A percentile compares a stretch with the other conserved stretches of the same genome.
Evolutionary conservation across 2,113 vertebrate genomes (phyloP).

Genomic region (Aspidoscelis tigris): DNA sequence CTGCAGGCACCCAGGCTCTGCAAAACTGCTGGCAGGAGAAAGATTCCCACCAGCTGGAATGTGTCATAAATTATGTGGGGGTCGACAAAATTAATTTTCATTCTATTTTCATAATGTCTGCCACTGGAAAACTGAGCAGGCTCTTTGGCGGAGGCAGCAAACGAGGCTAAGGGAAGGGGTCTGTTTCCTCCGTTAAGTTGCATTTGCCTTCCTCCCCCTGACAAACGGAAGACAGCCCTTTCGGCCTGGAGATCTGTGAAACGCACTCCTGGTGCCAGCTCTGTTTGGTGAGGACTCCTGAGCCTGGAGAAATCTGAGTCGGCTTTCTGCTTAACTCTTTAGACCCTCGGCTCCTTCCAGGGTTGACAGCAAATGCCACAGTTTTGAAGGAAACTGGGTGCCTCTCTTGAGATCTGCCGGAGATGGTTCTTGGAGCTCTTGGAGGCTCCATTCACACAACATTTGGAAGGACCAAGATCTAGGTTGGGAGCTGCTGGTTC

Average conservation of each 20-base stretch:
- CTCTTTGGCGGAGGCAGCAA: not conserved
- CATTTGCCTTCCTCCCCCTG: conserved; percentile 60
- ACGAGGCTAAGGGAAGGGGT: conserved; percentile 52
- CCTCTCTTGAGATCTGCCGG: not conserved
- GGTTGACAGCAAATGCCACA: not conserved
- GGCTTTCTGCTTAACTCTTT: conserved; percentile 63
- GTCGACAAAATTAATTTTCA: conserved; percentile 42
- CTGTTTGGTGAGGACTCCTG: conserved; percentile 61
- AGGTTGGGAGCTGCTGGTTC: too few species aligned
- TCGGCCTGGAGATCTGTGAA: conserved; percentile 68
- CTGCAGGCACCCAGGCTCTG: not conserved
- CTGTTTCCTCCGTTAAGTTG: conserved; percentile 73
- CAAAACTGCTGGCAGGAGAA: not conserved
- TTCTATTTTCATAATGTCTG: conserved; percentile 58
- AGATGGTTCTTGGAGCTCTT: not conserved
- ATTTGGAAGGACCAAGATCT: too few species aligned
- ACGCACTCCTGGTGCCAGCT: conserved; percentile 69
- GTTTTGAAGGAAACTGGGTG: not conserved
- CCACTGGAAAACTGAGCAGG: conserved; percentile 4
- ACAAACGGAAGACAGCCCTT: conserved; percentile 59
- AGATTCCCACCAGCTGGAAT: conserved; percentile 35
- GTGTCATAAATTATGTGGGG: conserved; percentile 11
- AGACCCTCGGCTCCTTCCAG: not conserved
- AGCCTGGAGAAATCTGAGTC: conserved; percentile 61
- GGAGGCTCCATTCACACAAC: too few species aligned